phyloP scores from a whole-genome alignment of 2,113 vertebrate genomes.

The Struthio camelus region DNA sequence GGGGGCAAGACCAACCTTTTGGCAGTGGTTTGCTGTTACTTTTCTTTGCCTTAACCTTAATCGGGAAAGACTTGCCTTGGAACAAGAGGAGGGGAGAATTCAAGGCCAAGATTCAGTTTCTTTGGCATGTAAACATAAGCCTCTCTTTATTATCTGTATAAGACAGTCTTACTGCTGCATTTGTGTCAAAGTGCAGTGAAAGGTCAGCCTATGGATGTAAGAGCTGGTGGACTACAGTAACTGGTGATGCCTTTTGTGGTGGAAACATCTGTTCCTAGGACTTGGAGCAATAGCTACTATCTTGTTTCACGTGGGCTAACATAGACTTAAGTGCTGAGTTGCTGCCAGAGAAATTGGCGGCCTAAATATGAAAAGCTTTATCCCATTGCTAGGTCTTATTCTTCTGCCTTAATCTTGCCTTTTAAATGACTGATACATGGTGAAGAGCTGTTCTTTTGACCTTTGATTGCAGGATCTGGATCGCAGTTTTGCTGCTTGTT shows the following conservation, averaged over 20 bases:
- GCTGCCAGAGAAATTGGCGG: not conserved
- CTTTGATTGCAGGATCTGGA: not conserved
- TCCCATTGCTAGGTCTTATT: not conserved
- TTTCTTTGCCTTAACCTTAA: not conserved
- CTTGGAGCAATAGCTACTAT: not conserved
- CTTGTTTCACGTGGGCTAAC: not conserved
- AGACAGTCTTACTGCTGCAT: not conserved
- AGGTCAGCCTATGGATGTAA: not conserved
- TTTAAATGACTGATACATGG: not conserved
- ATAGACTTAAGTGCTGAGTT: not conserved
- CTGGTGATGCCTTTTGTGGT: not conserved
- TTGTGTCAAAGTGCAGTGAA: not conserved
- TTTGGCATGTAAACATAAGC: not conserved
- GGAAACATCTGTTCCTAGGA: not conserved
- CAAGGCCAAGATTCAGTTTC: not conserved
- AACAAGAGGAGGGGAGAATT: not conserved
- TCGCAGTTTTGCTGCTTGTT: not conserved
- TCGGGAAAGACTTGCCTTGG: not conserved
- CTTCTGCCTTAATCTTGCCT: not conserved
- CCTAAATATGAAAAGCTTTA: not conserved
- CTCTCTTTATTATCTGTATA: not conserved
- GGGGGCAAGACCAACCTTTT: not conserved
- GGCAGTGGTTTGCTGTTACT: not conserved
- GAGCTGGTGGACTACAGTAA: not conserved
- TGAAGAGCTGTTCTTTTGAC: not conserved